Conservation (phyloP, 2,797 vertebrate species). For the Taenioides sp. region DNA sequence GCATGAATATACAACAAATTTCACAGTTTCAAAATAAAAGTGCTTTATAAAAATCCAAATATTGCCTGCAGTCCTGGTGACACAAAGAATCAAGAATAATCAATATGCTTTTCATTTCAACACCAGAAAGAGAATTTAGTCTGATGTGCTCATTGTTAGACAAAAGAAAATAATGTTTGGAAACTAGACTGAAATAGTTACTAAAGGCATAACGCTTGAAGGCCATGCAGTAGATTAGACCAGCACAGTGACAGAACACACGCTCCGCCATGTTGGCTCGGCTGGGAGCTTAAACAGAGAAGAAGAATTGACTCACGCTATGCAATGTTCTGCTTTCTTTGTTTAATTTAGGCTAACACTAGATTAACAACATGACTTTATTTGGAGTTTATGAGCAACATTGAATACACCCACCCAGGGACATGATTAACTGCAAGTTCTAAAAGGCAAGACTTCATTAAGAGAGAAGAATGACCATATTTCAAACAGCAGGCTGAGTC, state of each 20-base stretch:
- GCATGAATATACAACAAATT: slow-evolving; percentile 1
- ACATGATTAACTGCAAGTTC: slow-evolving; percentile 34
- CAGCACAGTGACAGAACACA: slow-evolving; percentile 35
- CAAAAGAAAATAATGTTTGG: slow-evolving; percentile 4
- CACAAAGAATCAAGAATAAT: background rate
- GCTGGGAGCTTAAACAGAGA: slow-evolving; percentile 37
- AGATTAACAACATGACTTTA: slow-evolving; percentile 26
- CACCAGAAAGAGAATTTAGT: slow-evolving; percentile 14
- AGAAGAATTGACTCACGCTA: slow-evolving; percentile 51
- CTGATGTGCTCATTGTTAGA: slow-evolving; percentile 20
- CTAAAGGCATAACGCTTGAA: slow-evolving; percentile 42
- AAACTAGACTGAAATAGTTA: slow-evolving; percentile 26
- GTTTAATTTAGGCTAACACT: slow-evolving; percentile 31
- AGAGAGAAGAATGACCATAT: slow-evolving; percentile 29
- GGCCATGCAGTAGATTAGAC: slow-evolving; percentile 50
- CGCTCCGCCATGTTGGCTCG: slow-evolving; percentile 40
- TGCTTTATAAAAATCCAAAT: slow-evolving; percentile 18
- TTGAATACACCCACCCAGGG: slow-evolving; percentile 39
- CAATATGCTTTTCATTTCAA: slow-evolving; percentile 9
- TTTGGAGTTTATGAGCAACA: slow-evolving; percentile 46
- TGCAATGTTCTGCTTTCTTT: slow-evolving; percentile 45
- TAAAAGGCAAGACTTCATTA: slow-evolving; percentile 47
- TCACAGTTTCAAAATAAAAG: slow-evolving; percentile 10
- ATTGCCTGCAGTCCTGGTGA: slow-evolving; percentile 57
- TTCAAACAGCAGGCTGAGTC: slow-evolving; percentile 33